Evolutionary conservation across 2,888 invertebrate species (phyloP), one percentile per base, ranked within the genome.

Genomic region (Bellardia pandia): DNA sequence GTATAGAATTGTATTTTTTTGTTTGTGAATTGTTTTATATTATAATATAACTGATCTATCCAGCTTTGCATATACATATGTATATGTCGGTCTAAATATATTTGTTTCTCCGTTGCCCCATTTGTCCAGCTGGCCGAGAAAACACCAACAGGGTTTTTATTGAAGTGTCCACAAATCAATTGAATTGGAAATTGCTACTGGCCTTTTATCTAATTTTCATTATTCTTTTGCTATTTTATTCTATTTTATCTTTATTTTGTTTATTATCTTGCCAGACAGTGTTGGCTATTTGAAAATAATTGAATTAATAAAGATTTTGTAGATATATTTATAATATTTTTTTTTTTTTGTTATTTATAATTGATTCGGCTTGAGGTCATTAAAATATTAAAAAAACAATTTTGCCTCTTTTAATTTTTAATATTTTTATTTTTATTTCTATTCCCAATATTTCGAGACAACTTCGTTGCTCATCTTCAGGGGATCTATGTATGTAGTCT

Each of bases 161-260:
- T 60, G 30, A 66, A 66, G 77, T 66, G 77, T 77, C 66, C 66
- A 56, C 66, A 66, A 77, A 66, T 56, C 77, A 77, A 66, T 77
- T 77, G 66, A 66, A 66, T 77, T 77, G 66, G 42, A 64, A 66
- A 77, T 77, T 56, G 66, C 76, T 66, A 40, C 66, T 42, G 66
- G 53, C 42, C 11, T 56, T 64, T 58, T 60, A 14, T 45, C 9
- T 5, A 23, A 23, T 11, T 14, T n/a, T 58, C 8, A 14, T 30
- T 23, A 13, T 23, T 40, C 8, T 40, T 60, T 64, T 9, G 2
- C 9, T 16, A 40, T 64, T 64, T 8, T 40, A 16, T 16, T 40
- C 9, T 16, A 40, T 64, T 64, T 8, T 40, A 16, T 16, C 40
- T 40, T 16, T 40, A 64, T 71, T 11, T 53, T 5, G 33, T 69